phyloP scores from a whole-genome alignment of 2,888 invertebrate species.

The Epirrita christyi region DNA sequence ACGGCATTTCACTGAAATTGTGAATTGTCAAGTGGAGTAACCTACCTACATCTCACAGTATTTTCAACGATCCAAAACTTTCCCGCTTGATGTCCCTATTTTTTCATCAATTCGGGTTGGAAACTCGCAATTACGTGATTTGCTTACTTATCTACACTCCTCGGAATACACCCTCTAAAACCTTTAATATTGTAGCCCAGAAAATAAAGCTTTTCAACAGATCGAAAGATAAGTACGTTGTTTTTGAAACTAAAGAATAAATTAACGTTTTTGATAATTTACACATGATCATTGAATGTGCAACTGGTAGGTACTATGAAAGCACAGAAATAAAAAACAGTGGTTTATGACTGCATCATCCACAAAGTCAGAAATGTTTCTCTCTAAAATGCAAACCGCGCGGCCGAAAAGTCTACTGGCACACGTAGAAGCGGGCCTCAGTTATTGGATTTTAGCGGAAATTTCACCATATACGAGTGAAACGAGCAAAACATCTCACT shows the following conservation, averaged over 20 bases:
- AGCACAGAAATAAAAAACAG: too few relatives aligned
- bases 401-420: slow-evolving; percentile 43
- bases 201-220: slow-evolving; percentile 14
- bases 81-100: slow-evolving; percentile 35
- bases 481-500: slow-evolving; percentile 59
- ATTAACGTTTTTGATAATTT: too few relatives aligned
- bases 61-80: slow-evolving; percentile 27
- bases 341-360: slow-evolving; percentile 32
- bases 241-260: neutral
- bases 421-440: slow-evolving; percentile 43
- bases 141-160: slow-evolving; percentile 60
- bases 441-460: slow-evolving; percentile 81
- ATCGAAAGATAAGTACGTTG: slow-evolving; percentile 7
- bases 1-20: too few relatives aligned
- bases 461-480: slow-evolving; percentile 62
- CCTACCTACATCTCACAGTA: slow-evolving; percentile 21
- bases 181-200: slow-evolving; percentile 26
- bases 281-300: too few relatives aligned
- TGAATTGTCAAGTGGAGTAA: too few relatives aligned
- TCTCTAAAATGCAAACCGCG: slow-evolving; percentile 42
- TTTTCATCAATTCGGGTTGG: slow-evolving; percentile 37
- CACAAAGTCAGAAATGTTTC: slow-evolving; percentile 33
- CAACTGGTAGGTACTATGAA: too few relatives aligned
- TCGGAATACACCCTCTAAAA: slow-evolving; percentile 34
- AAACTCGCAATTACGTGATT: slow-evolving; percentile 65